A percentile compares a stretch with the other conserved stretches of the same genome.
Conservation (phyloP, 2,113 vertebrate species). For the Apodemus sylvaticus region DNA sequence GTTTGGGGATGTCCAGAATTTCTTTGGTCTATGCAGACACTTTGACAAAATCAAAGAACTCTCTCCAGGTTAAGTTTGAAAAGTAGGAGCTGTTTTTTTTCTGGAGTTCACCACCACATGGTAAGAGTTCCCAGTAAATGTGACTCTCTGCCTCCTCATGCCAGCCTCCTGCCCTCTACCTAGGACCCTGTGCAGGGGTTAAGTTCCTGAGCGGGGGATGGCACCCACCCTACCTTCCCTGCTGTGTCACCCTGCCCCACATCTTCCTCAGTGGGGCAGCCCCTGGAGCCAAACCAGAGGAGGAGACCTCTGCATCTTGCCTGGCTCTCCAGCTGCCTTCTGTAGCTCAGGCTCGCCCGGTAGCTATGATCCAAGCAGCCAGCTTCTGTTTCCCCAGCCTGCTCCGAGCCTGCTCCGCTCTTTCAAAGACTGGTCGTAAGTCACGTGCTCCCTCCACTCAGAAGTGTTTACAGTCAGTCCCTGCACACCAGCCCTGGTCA, state of each 20-base stretch:
- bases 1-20: not conserved
- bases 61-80: not conserved
- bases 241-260: not conserved
- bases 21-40: not conserved
- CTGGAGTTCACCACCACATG: not conserved
- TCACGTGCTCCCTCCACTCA: not conserved
- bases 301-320: not conserved
- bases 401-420: not conserved
- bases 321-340: not conserved
- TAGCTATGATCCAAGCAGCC: not conserved
- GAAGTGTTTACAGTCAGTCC: conserved; percentile 16
- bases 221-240: fast-evolving
- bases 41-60: not conserved
- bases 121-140: not conserved
- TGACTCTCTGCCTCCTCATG: no score
- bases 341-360: not conserved
- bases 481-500: fast-evolving
- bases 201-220: not conserved
- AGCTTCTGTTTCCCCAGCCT: not conserved
- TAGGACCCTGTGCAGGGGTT: fast-evolving
- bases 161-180: not conserved
- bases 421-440: not conserved
- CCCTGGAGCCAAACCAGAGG: not conserved
- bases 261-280: not conserved
- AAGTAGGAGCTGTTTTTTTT: not conserved